phyloP scores from a whole-genome alignment of 1,140 invertebrate species.

The Nylanderia fulva region DNA sequence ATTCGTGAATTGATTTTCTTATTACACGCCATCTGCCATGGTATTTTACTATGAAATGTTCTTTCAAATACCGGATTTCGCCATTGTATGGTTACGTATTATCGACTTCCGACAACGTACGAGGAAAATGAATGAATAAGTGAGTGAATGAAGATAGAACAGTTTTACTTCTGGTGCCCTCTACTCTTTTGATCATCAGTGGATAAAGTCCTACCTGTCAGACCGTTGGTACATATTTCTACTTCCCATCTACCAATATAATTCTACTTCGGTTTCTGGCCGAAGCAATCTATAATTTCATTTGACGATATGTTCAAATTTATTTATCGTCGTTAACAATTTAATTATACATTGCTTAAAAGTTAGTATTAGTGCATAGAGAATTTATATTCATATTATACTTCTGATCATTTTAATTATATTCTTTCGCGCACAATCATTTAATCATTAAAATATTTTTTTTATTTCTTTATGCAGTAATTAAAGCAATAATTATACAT shows the following conservation, averaged over 20 bases:
- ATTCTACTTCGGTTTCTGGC: not conserved
- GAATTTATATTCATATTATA: too few relatives aligned
- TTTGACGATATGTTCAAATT: not conserved
- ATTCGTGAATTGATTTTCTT: not conserved
- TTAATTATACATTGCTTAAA: not conserved
- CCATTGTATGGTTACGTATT: not conserved
- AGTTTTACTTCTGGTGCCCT: not conserved
- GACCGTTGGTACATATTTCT: not conserved
- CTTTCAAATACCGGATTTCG: not conserved
- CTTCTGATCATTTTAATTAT: too few relatives aligned
- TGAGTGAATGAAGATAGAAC: not conserved
- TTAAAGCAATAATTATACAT: too few relatives aligned
- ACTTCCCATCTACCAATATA: constrained; percentile 27
- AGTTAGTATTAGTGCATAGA: too few relatives aligned
- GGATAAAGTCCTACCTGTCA: not conserved
- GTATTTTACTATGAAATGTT: not conserved
- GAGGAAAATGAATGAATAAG: not conserved
- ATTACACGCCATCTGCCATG: constrained; percentile 11
- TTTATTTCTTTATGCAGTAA: not conserved
- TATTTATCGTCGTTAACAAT: not conserved
- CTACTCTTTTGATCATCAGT: constrained; percentile 21
- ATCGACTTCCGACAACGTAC: constrained; percentile 25
- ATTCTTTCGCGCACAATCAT: not conserved
- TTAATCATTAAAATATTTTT: not conserved
- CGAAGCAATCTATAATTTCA: constrained; percentile 29